Conservation (phyloP, 30 jellyfish, hydroid and myxozoan species). For the Kudoa iwatai region DNA sequence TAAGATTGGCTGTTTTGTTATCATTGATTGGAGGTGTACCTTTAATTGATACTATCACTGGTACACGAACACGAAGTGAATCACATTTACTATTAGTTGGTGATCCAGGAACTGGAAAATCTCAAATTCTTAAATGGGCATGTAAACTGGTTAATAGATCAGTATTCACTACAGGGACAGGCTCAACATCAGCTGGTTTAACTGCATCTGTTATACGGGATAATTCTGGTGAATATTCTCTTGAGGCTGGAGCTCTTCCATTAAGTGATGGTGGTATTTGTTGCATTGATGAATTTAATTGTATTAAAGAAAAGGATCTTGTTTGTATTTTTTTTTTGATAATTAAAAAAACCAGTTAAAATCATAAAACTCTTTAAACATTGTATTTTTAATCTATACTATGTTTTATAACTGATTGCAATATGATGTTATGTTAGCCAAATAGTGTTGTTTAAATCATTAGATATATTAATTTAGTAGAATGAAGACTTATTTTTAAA, state of each 20-base stretch:
- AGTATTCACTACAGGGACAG: constrained; percentile 82
- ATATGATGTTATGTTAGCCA: too few species aligned
- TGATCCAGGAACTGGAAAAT: constrained; percentile 97
- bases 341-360: too few species aligned
- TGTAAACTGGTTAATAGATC: constrained; percentile 60
- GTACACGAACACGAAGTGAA: constrained; percentile 72
- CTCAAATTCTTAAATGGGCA: constrained; percentile 68
- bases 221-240: constrained; percentile 65
- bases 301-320: constrained; percentile 71
- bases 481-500: too few species aligned
- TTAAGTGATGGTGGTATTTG: constrained; percentile 89
- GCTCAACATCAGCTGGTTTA: constrained; percentile 92
- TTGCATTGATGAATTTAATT: constrained; percentile 75
- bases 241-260: constrained; percentile 97
- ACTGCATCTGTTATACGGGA: constrained; percentile 85
- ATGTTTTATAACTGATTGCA: too few species aligned
- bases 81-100: constrained; percentile 87
- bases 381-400: too few species aligned
- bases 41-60: constrained; percentile 13
- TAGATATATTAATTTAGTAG: too few species aligned
- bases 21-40: constrained; percentile 79
- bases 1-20: constrained; percentile 45
- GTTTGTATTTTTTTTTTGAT: too few species aligned
- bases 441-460: too few species aligned
- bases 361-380: too few species aligned